Evolutionary conservation across 2,113 vertebrate genomes (phyloP).

Genomic region (Marmota flaviventris): DNA sequence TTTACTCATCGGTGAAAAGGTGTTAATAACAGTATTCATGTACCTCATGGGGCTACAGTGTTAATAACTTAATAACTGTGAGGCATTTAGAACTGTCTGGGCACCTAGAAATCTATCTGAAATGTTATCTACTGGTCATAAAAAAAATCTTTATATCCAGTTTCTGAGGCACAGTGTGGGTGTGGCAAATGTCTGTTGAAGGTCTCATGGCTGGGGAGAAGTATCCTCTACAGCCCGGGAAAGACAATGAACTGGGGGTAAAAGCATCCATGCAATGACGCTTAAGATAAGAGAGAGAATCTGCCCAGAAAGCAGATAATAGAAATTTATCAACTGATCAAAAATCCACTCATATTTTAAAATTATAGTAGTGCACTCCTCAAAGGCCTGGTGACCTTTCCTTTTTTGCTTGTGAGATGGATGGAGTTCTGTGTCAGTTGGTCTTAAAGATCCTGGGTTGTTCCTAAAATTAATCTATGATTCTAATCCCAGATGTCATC

Average conservation of each 20-base stretch:
- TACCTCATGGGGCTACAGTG: background rate
- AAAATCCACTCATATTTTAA: background rate
- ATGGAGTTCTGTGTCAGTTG: background rate
- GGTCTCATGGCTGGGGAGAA: background rate
- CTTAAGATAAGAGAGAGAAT: background rate
- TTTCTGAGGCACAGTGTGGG: background rate
- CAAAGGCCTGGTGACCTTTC: background rate
- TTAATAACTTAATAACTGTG: background rate
- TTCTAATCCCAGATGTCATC: background rate
- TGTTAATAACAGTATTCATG: background rate
- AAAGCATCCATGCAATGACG: background rate
- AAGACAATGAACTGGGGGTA: background rate
- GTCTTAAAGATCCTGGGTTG: background rate
- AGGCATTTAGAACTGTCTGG: background rate
- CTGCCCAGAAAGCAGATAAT: background rate
- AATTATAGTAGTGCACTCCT: background rate
- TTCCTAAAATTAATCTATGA: background rate
- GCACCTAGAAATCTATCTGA: background rate
- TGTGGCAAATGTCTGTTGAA: background rate
- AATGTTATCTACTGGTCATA: constrained; percentile 9
- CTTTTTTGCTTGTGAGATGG: constrained; percentile 17
- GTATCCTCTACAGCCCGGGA: background rate
- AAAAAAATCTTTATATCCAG: background rate
- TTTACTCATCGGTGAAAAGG: constrained; percentile 1
- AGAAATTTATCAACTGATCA: background rate